Base-by-base conservation (phyloP, 2,797 vertebrate species). In the Urophycis tenuis region DNA sequence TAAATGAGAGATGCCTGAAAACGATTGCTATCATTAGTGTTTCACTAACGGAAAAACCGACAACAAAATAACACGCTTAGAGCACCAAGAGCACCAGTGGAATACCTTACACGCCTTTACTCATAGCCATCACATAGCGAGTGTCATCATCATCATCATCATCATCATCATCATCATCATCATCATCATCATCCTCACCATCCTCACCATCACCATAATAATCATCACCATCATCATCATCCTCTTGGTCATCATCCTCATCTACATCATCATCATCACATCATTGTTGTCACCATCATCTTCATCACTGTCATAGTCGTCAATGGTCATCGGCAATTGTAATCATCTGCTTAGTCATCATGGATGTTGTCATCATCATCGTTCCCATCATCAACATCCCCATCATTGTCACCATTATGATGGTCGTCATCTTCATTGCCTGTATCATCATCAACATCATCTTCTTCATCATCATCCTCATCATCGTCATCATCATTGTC, bases 1-100 rank as follows among this genome's bases (percentile, higher is more conserved):
- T 87, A 88, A 86, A 89, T 89, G 81, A 49, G 78, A 85, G 81
- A 91, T 84, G 86, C 84, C 77, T 84, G 53, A 67, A 80, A 85
- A 83, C 75, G 81, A 91, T 88, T 49, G 15, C 79, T 69, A 69
- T 89, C 89, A 92, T 92, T 89, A 89, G 75, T 74, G 84, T 89
- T 85, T 91, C 87, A 90, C 89, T 86, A 87, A 84, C 73, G 89
- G 83, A 79, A 77, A 85, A 81, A 86, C 84, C 17, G 41, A 12
- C 15, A 45, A 45, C n/a, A n/a, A n/a, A n/a, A n/a, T n/a, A n/a
- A n/a, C n/a, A n/a, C n/a, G n/a, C n/a, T n/a, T n/a, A n/a, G n/a
- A n/a, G n/a, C n/a, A n/a, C n/a, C n/a, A 45, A 45, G 41, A 45
- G 41, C 2, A 14, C 3, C 1, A 45, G 41, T 14, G 60, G 60